Percentiles rank a stretch among this genome's conserved stretches.
These are phyloP conservation scores for Pimpla rufipes DNA, from an alignment of 2,888 invertebrate genomes.

Conservation along the genomic window DNA sequence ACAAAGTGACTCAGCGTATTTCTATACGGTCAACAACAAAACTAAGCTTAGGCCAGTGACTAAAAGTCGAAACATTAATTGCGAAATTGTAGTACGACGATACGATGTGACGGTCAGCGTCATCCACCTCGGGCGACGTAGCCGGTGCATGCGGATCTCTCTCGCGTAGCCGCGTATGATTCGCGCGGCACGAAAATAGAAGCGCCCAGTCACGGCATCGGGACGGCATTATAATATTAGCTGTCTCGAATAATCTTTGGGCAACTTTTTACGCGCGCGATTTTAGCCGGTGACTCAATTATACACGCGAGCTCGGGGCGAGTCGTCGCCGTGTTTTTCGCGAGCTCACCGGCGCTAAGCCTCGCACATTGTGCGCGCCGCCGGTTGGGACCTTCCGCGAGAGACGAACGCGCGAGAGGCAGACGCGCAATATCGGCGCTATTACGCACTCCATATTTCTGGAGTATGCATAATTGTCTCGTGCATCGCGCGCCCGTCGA, in stretches of 20 bases:
- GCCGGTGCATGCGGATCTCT: constrained; percentile 44
- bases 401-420: neutral
- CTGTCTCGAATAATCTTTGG: constrained; percentile 61
- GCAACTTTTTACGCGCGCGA: constrained; percentile 56
- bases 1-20: no score
- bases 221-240: constrained; percentile 66
- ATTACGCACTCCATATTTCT: constrained; percentile 60
- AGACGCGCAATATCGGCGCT: constrained; percentile 19
- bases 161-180: constrained; percentile 47
- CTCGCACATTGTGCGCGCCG: neutral
- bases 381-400: neutral
- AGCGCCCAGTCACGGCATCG: constrained; percentile 65
- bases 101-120: constrained; percentile 5
- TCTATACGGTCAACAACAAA: no score
- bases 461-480: constrained; percentile 70
- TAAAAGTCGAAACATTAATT: neutral
- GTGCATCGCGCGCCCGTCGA: constrained; percentile 55
- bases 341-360: no score
- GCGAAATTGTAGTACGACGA: neutral
- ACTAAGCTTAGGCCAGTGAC: no score
- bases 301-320: neutral
- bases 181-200: constrained; percentile 63
- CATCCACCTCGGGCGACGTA: constrained; percentile 39
- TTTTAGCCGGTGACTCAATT: constrained; percentile 66
- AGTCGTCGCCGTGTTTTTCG: neutral